phyloP scores from a whole-genome alignment of 2,888 invertebrate species.

The Tortrix viridana region DNA sequence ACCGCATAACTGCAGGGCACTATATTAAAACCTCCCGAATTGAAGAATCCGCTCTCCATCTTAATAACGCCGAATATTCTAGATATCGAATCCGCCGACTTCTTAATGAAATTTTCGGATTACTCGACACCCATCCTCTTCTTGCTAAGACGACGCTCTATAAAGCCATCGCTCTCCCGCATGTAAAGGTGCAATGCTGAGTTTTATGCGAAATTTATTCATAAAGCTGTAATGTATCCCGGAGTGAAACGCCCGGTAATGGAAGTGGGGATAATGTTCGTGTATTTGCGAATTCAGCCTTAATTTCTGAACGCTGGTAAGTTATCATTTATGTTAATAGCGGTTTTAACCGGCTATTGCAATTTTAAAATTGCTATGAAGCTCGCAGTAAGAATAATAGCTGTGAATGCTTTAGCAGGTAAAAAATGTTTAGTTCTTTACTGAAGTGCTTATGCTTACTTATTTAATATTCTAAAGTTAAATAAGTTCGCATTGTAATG shows the following conservation, averaged over 20 bases:
- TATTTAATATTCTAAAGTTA: no score
- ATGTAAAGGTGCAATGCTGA: slow-evolving; percentile 80
- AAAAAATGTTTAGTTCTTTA: slow-evolving; percentile 9
- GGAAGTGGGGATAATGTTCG: slow-evolving; percentile 69
- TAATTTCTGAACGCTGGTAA: slow-evolving; percentile 68
- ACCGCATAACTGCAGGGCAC: slow-evolving; percentile 65
- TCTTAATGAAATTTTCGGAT: slow-evolving; percentile 84
- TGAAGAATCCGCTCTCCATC: slow-evolving; percentile 67
- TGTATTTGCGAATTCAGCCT: slow-evolving; percentile 71
- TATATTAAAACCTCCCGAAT: slow-evolving; percentile 72
- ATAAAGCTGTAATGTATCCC: slow-evolving; percentile 84
- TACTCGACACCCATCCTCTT: slow-evolving; percentile 69
- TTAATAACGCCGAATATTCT: slow-evolving; percentile 78
- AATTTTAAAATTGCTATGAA: slow-evolving; percentile 32
- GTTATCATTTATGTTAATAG: slow-evolving; percentile 66
- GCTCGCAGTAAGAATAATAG: slow-evolving; percentile 22
- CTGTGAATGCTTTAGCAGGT: slow-evolving; percentile 16
- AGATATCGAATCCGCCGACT: slow-evolving; percentile 79
- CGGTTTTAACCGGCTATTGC: slow-evolving; percentile 49
- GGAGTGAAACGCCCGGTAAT: slow-evolving; percentile 78
- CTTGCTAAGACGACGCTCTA: slow-evolving; percentile 43
- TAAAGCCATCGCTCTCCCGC: slow-evolving; percentile 63
- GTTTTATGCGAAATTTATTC: slow-evolving; percentile 85
- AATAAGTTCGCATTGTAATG: no score
- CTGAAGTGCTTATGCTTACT: background rate